These are phyloP conservation scores for Chloebia gouldiae DNA, from an alignment of 2,113 vertebrate species.

Conservation along the genomic window DNA sequence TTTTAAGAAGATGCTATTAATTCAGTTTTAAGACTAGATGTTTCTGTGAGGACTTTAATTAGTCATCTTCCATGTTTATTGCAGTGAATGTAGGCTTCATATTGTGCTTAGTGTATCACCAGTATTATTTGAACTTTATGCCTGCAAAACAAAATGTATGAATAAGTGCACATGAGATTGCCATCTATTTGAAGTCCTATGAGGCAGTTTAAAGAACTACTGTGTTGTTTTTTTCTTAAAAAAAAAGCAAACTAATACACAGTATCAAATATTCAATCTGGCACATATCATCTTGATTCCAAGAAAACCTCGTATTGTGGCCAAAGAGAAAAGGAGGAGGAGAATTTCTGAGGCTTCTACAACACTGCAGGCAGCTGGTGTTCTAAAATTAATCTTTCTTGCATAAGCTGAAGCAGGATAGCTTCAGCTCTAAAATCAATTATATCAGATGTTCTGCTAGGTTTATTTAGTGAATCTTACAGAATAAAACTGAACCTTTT, in stretches of 20 bases:
- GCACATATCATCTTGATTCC: neutral
- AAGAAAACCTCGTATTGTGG: neutral
- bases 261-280: neutral
- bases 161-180: neutral
- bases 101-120: neutral
- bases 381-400: conserved; percentile 15
- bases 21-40: neutral
- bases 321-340: neutral
- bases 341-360: neutral
- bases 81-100: neutral
- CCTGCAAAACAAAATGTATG: neutral
- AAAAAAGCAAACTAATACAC: neutral
- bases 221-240: neutral
- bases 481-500: neutral
- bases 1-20: neutral
- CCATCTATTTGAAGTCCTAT: neutral
- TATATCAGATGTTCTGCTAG: neutral
- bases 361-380: neutral
- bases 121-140: neutral
- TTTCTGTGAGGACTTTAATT: neutral
- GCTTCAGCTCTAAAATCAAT: neutral
- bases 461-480: neutral
- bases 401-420: neutral
- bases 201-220: neutral
- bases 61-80: neutral